Evolutionary conservation across 2,888 invertebrate species (phyloP).

Genomic region (Eustalomyia histrio): DNA sequence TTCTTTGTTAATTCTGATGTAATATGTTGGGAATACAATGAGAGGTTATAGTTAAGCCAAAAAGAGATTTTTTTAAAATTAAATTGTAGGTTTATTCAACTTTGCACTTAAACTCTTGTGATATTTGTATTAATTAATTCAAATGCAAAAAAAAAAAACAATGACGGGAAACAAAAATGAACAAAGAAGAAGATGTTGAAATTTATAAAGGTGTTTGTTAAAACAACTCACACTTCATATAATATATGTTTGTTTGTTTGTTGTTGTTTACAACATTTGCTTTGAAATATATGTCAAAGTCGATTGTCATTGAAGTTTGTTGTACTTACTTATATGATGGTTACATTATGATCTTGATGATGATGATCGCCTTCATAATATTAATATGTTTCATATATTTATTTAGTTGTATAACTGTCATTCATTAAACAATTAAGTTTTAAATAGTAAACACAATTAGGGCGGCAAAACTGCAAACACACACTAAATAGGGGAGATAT

Average conservation of each 20-base stretch:
- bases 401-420: conserved; percentile 10
- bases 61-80: neutral
- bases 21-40: neutral
- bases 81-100: conserved; percentile 4
- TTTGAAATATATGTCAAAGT: conserved; percentile 56
- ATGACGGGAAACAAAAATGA: neutral
- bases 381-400: neutral
- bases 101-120: neutral
- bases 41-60: neutral
- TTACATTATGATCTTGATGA: neutral
- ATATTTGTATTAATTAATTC: neutral
- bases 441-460: neutral
- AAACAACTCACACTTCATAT: conserved; percentile 30
- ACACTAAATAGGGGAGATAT: neutral
- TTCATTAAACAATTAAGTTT: neutral
- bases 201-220: conserved; percentile 24
- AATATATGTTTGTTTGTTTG: conserved; percentile 12
- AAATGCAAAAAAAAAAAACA: neutral
- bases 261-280: conserved; percentile 21
- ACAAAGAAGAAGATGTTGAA: conserved; percentile 19
- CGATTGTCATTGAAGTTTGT: conserved; percentile 51
- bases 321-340: too few relatives aligned
- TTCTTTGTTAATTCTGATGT: too few relatives aligned
- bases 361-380: neutral
- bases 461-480: too few relatives aligned